phyloP scores from a whole-genome alignment of 2,797 vertebrate genomes.

The Brachyalestes nurse region DNA sequence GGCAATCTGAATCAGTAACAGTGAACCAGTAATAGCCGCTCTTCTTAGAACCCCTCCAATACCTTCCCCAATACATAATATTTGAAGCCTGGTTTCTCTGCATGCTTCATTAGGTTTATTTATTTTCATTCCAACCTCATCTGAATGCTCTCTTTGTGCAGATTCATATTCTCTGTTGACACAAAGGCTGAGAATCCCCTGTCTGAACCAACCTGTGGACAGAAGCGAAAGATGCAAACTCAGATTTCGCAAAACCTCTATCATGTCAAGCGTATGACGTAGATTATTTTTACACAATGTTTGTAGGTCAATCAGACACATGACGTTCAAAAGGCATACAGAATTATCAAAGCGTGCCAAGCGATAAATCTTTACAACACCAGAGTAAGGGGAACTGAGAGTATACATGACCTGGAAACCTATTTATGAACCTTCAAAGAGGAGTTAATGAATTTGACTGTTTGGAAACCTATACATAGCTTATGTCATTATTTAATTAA shows the following conservation, averaged over 20 bases:
- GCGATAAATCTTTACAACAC: background rate
- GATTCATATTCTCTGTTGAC: background rate
- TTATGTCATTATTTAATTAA: background rate
- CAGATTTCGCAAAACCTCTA: background rate
- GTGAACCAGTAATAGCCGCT: background rate
- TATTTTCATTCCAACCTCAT: constrained; percentile 2
- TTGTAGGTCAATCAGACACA: constrained; percentile 13
- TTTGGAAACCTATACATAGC: background rate
- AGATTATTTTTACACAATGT: background rate
- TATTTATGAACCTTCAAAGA: background rate
- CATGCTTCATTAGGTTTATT: constrained; percentile 5
- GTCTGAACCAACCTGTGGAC: background rate
- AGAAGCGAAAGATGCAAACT: background rate
- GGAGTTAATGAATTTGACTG: background rate
- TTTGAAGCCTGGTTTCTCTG: background rate
- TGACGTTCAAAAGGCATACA: background rate
- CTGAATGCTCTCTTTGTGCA: background rate
- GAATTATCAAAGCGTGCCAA: background rate
- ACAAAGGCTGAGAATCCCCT: background rate
- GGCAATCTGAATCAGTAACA: background rate
- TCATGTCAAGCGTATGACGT: background rate
- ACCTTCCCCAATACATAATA: background rate
- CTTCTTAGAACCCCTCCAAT: background rate
- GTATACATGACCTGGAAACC: constrained; percentile 4
- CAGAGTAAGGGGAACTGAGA: background rate